Conservation (phyloP, 1,140 invertebrate species). For the Acromyrmex heyeri region DNA sequence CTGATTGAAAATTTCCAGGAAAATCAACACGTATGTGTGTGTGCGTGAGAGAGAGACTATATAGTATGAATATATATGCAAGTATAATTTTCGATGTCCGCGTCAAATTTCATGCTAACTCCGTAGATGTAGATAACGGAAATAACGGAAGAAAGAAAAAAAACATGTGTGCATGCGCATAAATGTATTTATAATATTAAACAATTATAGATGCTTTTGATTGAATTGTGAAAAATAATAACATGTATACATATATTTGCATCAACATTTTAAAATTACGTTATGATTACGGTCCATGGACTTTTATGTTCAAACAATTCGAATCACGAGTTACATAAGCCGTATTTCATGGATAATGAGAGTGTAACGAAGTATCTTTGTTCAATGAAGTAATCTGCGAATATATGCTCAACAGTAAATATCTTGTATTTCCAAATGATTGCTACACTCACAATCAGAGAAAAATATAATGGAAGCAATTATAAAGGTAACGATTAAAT, state of each 20-base stretch:
- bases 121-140: background rate
- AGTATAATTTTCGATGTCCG: background rate
- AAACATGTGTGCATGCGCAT: background rate
- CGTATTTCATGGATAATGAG: constrained; percentile 3
- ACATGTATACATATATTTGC: background rate
- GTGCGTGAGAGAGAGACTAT: too few species aligned
- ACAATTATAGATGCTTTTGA: background rate
- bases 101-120: background rate
- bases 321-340: background rate
- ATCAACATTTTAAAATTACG: too few species aligned
- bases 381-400: constrained; percentile 11
- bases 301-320: constrained; percentile 8
- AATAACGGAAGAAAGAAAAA: background rate
- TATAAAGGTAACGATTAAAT: too few species aligned
- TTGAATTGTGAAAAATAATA: background rate
- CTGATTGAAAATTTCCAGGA: constrained; percentile 24
- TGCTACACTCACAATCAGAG: background rate
- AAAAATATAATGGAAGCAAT: too few species aligned
- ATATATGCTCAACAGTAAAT: background rate
- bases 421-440: background rate
- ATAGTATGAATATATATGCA: background rate
- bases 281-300: background rate
- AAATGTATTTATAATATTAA: background rate
- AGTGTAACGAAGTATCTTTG: constrained; percentile 16
- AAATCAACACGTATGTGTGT: background rate